These are phyloP conservation scores for Tinamus major DNA, from an alignment of 2,797 vertebrate species.

Conservation along the genomic window DNA sequence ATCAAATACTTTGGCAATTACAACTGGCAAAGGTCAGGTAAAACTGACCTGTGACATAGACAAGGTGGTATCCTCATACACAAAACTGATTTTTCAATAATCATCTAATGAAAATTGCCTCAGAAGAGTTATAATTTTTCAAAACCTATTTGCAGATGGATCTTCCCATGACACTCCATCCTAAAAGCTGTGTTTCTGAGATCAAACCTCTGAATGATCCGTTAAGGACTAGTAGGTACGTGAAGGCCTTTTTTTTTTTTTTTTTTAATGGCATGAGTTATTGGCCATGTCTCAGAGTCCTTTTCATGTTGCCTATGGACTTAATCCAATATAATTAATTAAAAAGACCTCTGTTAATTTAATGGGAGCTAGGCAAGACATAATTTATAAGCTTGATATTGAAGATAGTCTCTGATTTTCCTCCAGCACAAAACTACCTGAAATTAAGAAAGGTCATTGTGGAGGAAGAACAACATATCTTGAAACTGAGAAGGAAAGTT, in stretches of 20 bases:
- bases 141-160: not conserved
- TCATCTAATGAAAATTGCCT: not conserved
- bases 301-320: not conserved
- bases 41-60: not conserved
- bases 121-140: not conserved
- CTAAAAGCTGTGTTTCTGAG: not conserved
- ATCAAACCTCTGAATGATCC: not conserved
- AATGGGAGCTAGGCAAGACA: conserved; percentile 9
- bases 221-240: not conserved
- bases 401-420: not conserved
- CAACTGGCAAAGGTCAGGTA: not conserved
- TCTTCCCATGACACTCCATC: not conserved
- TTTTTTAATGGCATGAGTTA: not conserved
- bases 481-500: not conserved
- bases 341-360: conserved; percentile 14
- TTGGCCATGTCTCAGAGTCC: not conserved
- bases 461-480: not conserved
- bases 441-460: not conserved
- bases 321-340: conserved; percentile 35
- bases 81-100: not conserved
- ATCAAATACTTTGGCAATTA: not conserved
- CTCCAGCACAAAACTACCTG: not conserved
- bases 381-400: not conserved
- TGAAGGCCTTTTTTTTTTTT: not conserved
- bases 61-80: not conserved